phyloP scores from a whole-genome alignment of 2,113 vertebrate species.

The Leucopternis melanops region DNA sequence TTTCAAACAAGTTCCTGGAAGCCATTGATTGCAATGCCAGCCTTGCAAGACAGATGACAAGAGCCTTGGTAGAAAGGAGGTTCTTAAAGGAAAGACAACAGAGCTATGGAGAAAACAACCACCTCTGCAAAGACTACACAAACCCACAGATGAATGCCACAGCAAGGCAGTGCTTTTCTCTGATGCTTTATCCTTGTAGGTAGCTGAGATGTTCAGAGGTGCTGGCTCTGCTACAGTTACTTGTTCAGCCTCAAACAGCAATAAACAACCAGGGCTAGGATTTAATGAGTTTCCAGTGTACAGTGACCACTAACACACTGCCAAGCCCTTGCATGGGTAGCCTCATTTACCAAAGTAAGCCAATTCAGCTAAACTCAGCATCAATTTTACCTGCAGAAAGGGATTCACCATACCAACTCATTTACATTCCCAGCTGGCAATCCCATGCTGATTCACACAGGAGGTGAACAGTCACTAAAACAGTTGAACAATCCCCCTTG shows the following conservation, averaged over 20 bases:
- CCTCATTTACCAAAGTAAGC: neutral
- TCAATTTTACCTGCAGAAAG: neutral
- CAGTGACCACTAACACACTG: neutral
- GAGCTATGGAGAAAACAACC: neutral
- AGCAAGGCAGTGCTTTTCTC: neutral
- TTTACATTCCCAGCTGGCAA: neutral
- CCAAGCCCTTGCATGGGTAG: neutral
- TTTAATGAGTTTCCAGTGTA: neutral
- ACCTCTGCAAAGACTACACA: neutral
- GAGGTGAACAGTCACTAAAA: neutral
- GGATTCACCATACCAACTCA: neutral
- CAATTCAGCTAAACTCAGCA: neutral
- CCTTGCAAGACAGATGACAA: neutral
- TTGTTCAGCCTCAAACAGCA: neutral
- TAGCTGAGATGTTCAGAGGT: neutral
- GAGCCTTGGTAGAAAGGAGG: neutral
- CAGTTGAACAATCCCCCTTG: neutral
- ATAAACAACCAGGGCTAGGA: neutral
- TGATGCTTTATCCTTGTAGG: neutral
- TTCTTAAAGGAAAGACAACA: neutral
- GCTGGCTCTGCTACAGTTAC: neutral
- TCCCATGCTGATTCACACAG: neutral
- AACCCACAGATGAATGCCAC: neutral
- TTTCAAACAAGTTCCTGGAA: conserved; percentile 15
- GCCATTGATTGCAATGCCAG: neutral